Evolutionary conservation across 2,113 vertebrate species (phyloP).

Genomic region (Axis porcinus): DNA sequence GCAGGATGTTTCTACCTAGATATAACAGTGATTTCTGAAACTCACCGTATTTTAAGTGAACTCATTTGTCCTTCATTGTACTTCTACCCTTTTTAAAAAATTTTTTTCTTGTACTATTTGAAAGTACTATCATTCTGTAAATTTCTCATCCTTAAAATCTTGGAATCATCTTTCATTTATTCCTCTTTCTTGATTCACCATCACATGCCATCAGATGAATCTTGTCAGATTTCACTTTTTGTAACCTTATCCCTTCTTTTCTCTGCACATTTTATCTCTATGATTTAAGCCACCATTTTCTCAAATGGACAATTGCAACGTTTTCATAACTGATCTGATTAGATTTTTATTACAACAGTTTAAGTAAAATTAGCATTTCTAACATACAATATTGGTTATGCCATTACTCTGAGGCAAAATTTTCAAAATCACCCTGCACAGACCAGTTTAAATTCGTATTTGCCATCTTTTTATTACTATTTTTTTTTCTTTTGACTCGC

Average conservation of each 20-base stretch:
- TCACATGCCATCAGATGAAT: not conserved
- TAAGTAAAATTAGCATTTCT: not conserved
- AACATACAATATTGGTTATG: not conserved
- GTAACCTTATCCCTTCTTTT: not conserved
- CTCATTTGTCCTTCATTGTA: not conserved
- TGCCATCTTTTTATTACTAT: not conserved
- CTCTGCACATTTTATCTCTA: not conserved
- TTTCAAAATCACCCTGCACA: not conserved
- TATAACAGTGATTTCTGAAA: not conserved
- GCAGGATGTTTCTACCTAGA: not conserved
- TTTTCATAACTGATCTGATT: not conserved
- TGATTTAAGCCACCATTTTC: not conserved
- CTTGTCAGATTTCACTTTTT: not conserved
- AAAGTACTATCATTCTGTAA: not conserved
- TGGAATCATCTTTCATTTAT: not conserved
- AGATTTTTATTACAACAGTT: not conserved
- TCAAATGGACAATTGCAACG: not conserved
- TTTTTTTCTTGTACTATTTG: not conserved
- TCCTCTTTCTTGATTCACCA: not conserved
- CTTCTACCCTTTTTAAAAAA: not conserved
- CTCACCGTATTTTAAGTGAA: not conserved
- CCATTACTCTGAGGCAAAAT: not conserved
- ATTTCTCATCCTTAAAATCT: not conserved
- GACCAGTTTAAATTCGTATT: not conserved
- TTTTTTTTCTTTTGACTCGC: not conserved